Conservation (phyloP, 1,140 invertebrate genomes). For the Magallana gigas region DNA sequence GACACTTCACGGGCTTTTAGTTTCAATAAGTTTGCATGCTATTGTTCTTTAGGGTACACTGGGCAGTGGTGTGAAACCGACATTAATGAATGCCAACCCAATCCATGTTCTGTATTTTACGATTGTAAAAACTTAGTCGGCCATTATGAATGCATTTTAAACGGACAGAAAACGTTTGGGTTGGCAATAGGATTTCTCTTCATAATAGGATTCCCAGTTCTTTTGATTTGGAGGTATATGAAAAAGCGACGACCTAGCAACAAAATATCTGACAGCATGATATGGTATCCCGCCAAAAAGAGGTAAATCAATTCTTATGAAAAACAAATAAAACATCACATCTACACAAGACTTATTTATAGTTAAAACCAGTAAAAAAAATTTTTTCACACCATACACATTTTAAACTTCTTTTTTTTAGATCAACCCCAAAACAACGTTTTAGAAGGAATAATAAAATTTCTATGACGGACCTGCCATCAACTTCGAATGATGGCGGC, state of each 20-base stretch:
- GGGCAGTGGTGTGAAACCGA: conserved; percentile 56
- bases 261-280: conserved; percentile 16
- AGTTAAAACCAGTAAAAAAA: not conserved
- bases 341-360: not conserved
- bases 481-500: not conserved
- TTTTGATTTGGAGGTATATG: not conserved
- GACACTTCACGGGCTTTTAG: conserved; percentile 39
- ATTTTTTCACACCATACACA: not conserved
- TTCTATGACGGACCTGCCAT: not conserved
- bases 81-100: conserved; percentile 56
- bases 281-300: not conserved
- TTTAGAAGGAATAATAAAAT: not conserved
- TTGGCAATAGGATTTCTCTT: not conserved
- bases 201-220: not conserved
- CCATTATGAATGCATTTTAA: conserved; percentile 52
- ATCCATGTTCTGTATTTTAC: conserved; percentile 55
- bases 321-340: not conserved
- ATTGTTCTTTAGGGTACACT: conserved; percentile 52
- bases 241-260: conserved; percentile 12
- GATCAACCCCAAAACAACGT: not conserved
- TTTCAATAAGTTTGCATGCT: conserved; percentile 50
- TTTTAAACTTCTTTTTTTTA: not conserved
- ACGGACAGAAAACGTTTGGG: conserved; percentile 26
- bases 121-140: conserved; percentile 55
- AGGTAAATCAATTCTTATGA: not conserved